Evolutionary conservation across 2,797 vertebrate genomes (phyloP), one percentile per base, ranked within the genome.

Genomic region (Vireo griseus): DNA sequence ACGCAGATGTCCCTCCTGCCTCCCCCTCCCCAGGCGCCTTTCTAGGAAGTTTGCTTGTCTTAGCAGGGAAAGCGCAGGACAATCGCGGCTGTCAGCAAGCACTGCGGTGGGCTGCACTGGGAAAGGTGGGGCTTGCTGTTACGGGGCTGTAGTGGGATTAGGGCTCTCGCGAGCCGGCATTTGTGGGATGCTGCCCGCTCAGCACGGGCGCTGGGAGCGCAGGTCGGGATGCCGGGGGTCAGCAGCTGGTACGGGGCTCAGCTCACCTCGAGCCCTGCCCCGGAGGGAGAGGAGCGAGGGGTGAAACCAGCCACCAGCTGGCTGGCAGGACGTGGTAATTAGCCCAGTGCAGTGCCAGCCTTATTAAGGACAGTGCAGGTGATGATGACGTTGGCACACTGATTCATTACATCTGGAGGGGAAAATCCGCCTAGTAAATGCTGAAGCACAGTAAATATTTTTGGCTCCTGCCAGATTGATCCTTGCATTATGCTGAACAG

Each of bases 401-500:
- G 95, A 96, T 96, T 97, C 88, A 90, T 96, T 95, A 91, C 95
- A 97, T 96, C 94, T 94, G 88, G 86, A 96, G 69, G 91, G 94
- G 94, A 96, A 97, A 97, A 97, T 96, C 95, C 89, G 63, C 88
- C 92, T 94, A 76, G 88, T 92, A 95, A 92, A 94, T 88, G 90
- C 93, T 96, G 94, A 97, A 97, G 94, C 84, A 29, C 89, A 93
- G 86, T 89, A 96, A 96, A 95, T 97, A 97, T 97, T 96, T 96
- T 96, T 97, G 95, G 96, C 90, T 96, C 57, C 92, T 97, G 92
- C 69, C 52, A 76, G 92, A 96, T 69, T 96, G 91, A 95, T 96
- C 74, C 72, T 94, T 96, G 90, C 72, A 51, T 96, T 96, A 90
- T 85, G 91, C 92, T 96, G 96, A 97, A 96, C 95, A 97, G 86